Evolutionary conservation across 2,797 vertebrate genomes (phyloP).

Genomic region (Oryzias dopingdopingensis): DNA sequence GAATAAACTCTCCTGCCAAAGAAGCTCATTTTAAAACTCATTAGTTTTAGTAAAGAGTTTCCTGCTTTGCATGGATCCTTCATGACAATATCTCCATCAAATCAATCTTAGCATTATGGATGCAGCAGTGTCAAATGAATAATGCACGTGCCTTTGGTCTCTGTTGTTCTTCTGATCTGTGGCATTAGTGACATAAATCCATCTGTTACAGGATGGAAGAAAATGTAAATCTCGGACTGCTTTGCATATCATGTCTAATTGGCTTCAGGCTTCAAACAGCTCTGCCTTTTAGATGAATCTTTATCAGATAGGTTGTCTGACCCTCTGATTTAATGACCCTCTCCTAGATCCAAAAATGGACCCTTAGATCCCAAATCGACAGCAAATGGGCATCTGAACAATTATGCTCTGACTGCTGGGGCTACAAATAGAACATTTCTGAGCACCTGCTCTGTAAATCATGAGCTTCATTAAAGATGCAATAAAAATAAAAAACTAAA

Average conservation of each 20-base stretch:
- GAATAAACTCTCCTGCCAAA: conserved; percentile 50
- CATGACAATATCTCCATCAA: conserved; percentile 53
- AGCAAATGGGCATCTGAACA: conserved; percentile 21
- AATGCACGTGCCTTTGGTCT: conserved; percentile 67
- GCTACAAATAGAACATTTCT: background rate
- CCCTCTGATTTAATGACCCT: conserved; percentile 44
- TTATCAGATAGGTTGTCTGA: conserved; percentile 52
- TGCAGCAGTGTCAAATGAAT: conserved; percentile 63
- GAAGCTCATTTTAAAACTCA: conserved; percentile 45
- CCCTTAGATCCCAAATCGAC: conserved; percentile 36
- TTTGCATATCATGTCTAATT: conserved; percentile 71
- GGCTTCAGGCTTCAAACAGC: conserved; percentile 64
- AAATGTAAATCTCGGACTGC: conserved; percentile 71
- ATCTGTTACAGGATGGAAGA: conserved; percentile 70
- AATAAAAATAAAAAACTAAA: no score
- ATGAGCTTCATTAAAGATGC: background rate
- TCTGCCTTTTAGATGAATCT: conserved; percentile 61
- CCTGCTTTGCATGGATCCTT: conserved; percentile 43
- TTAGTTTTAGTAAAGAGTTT: conserved; percentile 54
- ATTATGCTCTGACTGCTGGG: conserved; percentile 3
- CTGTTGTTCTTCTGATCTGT: conserved; percentile 65
- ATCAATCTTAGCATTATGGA: conserved; percentile 69
- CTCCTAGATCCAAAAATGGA: conserved; percentile 35
- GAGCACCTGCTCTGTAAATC: background rate
- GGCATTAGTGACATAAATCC: conserved; percentile 72